Conservation (phyloP, 2,888 invertebrate species). For the Ectemnius lituratus region DNA sequence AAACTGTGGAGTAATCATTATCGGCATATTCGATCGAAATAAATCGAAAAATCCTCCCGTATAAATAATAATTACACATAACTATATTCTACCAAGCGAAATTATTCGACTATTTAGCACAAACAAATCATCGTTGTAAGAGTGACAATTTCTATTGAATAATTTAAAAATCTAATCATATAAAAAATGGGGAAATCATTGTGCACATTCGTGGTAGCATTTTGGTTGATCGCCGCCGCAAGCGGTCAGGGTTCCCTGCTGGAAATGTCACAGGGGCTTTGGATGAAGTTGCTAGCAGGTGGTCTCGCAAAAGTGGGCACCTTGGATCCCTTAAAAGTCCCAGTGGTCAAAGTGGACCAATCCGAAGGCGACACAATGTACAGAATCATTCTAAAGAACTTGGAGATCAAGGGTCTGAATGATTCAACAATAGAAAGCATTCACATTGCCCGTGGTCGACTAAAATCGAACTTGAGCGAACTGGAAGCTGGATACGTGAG, state of each 20-base stretch:
- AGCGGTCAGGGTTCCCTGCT: constrained; percentile 59
- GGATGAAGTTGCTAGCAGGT: constrained; percentile 69
- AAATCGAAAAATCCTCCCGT: too few relatives aligned
- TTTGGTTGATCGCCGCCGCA: constrained; percentile 16
- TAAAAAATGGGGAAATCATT: constrained; percentile 30
- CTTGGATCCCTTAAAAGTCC: constrained; percentile 72
- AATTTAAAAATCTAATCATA: too few relatives aligned
- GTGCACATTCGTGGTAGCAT: background rate
- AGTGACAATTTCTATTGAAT: too few relatives aligned
- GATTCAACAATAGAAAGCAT: constrained; percentile 71
- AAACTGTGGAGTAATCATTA: constrained; percentile 25
- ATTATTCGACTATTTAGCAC: too few relatives aligned
- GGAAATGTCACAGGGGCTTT: constrained; percentile 72
- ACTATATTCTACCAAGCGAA: too few relatives aligned
- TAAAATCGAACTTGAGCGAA: constrained; percentile 71
- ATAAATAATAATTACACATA: too few relatives aligned
- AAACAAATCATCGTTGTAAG: too few relatives aligned
- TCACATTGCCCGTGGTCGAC: constrained; percentile 67
- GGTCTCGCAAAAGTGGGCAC: constrained; percentile 66
- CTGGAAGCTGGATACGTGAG: constrained; percentile 73
- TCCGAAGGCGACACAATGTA: constrained; percentile 72
- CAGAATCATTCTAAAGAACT: constrained; percentile 68
- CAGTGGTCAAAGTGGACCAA: constrained; percentile 78
- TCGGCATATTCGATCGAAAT: background rate
- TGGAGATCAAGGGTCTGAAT: constrained; percentile 71